Percentiles rank a stretch among this genome's conserved stretches.
Conservation (phyloP, 2,888 invertebrate species). For the Athetis lepigone region DNA sequence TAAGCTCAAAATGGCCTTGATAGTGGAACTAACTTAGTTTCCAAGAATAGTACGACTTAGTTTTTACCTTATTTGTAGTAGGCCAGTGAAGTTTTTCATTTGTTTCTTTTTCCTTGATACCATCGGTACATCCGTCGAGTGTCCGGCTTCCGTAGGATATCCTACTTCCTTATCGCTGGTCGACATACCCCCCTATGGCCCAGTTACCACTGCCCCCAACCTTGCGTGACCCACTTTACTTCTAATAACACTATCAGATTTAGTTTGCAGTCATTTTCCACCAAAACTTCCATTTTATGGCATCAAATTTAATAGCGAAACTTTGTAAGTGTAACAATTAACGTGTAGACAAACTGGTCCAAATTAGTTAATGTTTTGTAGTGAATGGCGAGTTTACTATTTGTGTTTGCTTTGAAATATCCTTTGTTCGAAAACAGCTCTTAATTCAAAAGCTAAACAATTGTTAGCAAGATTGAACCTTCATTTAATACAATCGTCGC, state of each 20-base stretch:
- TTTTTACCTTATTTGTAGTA: constrained; percentile 58
- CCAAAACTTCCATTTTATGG: constrained; percentile 71
- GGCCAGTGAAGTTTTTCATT: constrained; percentile 68
- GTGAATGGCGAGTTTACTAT: constrained; percentile 43
- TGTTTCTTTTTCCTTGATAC: constrained; percentile 73
- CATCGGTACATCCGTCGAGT: constrained; percentile 73
- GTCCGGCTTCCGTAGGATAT: constrained; percentile 82
- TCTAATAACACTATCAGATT: constrained; percentile 74
- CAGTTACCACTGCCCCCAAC: constrained; percentile 62
- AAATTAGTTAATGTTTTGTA: constrained; percentile 46
- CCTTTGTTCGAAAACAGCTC: constrained; percentile 44
- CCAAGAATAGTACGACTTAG: constrained; percentile 29
- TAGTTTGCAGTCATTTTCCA: constrained; percentile 73
- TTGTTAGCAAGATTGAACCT: constrained; percentile 28
- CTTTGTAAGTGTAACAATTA: constrained; percentile 82
- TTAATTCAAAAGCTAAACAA: constrained; percentile 28
- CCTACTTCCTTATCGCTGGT: constrained; percentile 79
- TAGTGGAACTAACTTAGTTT: constrained; percentile 39
- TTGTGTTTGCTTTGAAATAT: constrained; percentile 41
- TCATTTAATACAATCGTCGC: constrained; percentile 26
- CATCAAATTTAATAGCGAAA: constrained; percentile 69
- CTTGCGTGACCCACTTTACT: constrained; percentile 78
- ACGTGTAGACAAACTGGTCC: constrained; percentile 55
- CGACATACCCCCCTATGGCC: constrained; percentile 63
- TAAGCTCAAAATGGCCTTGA: constrained; percentile 30